These are phyloP conservation scores for Seriola aureovittata DNA, from an alignment of 2,113 vertebrate genomes.

Conservation along the genomic window DNA sequence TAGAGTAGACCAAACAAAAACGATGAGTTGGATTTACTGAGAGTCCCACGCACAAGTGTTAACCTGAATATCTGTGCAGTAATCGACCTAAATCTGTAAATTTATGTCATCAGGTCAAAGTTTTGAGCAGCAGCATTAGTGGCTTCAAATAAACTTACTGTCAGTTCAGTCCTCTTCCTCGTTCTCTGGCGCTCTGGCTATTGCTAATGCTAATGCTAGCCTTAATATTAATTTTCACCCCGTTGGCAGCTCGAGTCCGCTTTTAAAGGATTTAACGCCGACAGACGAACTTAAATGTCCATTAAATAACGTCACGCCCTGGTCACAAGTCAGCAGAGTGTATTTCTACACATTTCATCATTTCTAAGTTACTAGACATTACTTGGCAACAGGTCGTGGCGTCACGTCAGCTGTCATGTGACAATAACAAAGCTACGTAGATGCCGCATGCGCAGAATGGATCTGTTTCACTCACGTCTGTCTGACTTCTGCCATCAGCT, in stretches of 20 bases:
- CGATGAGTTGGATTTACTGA: too few relatives aligned
- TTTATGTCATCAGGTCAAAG: too few relatives aligned
- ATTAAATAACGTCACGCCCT: accelerated
- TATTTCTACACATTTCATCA: conserved; percentile 45
- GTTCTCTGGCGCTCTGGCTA: background rate
- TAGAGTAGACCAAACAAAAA: too few relatives aligned
- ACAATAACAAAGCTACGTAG: conserved; percentile 6
- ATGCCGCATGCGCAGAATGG: conserved; percentile 19
- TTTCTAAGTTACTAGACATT: background rate
- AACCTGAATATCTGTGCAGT: too few relatives aligned
- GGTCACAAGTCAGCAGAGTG: background rate
- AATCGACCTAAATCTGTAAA: too few relatives aligned
- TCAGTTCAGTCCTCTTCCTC: background rate
- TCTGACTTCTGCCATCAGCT: too few relatives aligned
- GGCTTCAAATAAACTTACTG: conserved; percentile 23
- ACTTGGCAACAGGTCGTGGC: background rate
- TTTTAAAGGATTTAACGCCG: background rate
- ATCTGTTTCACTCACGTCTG: too few relatives aligned
- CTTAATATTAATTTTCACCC: background rate
- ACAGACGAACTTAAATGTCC: accelerated
- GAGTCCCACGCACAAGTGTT: too few relatives aligned
- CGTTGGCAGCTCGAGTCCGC: background rate
- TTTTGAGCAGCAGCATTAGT: too few relatives aligned
- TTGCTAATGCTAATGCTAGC: conserved; percentile 22
- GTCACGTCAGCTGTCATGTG: conserved; percentile 38